Evolutionary conservation across 2,888 invertebrate species (phyloP), one percentile per base, ranked within the genome.

Genomic region (Panzeria rudis): DNA sequence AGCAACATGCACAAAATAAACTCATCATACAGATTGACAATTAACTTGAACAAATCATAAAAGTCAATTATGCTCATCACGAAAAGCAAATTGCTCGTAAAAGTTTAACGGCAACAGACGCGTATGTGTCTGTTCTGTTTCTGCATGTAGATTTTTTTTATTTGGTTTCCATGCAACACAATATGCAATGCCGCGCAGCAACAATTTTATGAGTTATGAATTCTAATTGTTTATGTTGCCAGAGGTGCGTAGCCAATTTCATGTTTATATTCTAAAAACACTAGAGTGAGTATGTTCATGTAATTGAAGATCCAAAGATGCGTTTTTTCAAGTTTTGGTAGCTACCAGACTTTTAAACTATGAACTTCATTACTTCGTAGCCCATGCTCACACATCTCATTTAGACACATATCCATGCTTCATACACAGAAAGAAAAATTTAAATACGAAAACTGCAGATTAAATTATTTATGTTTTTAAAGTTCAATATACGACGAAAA

Each of bases 31-130:
- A 87, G 83, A 86, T 87, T 87, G 87, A 86, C 86, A 86, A 88
- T 87, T 87, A 86, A 87, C 86, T 86, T 78, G 72, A 71, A 66
- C 83, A 82, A n/a, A 86, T 86, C 87, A 82, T 87, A 87, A 87
- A 87, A 87, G 87, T 87, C 88, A 88, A 87, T 88, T 88, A 87
- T 88, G 87, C 87, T 83, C 87, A 88, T 86, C 87, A 88, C 87
- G 87, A 81, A 86, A 83, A 85, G 79, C 82, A 87, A 87, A 86
- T 86, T 86, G 79, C 77, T 88, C 87, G 84, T 87, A 86, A 87
- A 87, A 86, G 50, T 79, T 83, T 86, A 77, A 84, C 81, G 76
- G 64, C 83, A 81, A n/a, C 84, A 83, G 71, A 76, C 81, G 84
- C 66, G 17, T 73, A 47, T 54, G 64, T 20, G 69, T 44, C 32